Base-by-base conservation (phyloP, 2,888 invertebrate genomes). In the Pasiphila rectangulata region DNA sequence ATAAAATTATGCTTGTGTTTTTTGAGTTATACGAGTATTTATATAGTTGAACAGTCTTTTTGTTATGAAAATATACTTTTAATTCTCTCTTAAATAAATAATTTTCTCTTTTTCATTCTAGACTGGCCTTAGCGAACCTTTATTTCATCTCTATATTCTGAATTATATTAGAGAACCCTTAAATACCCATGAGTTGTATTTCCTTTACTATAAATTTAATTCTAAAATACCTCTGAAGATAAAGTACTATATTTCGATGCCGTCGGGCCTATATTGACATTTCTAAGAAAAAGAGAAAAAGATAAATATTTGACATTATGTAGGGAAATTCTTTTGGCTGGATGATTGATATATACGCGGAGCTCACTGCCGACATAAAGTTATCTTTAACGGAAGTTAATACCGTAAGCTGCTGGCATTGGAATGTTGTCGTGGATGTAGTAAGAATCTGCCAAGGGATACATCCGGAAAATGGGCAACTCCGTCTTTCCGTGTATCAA, bases 301-400 rank as follows among this genome's bases (percentile, higher is more conserved):
- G 63, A 74, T 71, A 72, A 75, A 78, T 75, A 80, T 80, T 79
- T 80, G 79, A 78, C 75, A 75, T 72, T 75, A 72, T 63, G 66
- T 67, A 66, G 65, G 65, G 62, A 71, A 71, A 72, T 72, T 70
- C 64, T 17, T 58, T 62, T 62, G 62, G 57, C 57, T 59, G 67
- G 69, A 72, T 77, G 73, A 79, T 78, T 78, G 75, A 76, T 72
- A 74, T 69, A 71, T 64, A 63, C 63, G 61, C 63, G 61, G 55
- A 60, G 61, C 57, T 64, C 73, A 72, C 67, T 63, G 51, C 57
- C 52, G 59, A 64, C 61, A 57, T 59, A 59, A 50, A 54, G 62
- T 66, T 68, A 66, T 64, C 60, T 57, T 55, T n/a, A n/a, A n/a
- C n/a, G n/a, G n/a, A n/a, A n/a, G n/a, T n/a, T n/a, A n/a, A n/a